Evolutionary conservation across 2,888 invertebrate genomes (phyloP), one percentile per base, ranked within the genome.

Genomic region (Cosmorhoe ocellata): DNA sequence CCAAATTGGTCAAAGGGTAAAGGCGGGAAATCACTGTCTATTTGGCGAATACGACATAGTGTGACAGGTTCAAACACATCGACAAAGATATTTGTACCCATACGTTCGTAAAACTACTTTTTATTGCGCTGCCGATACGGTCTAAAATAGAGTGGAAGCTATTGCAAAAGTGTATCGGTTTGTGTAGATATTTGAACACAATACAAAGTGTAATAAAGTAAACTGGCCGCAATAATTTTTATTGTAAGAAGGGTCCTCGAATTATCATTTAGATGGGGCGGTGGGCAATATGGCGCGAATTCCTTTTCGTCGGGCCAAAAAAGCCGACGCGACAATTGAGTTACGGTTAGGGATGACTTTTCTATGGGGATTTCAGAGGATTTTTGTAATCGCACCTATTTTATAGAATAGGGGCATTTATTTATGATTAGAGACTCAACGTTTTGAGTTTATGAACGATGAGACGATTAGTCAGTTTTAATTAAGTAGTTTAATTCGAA

Each of bases 181-280:
- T 52, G 57, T 61, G 69, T 70, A 69, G 75, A 74, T 78, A 81
- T 80, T 73, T 83, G 81, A 81, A 79, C 77, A 84, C 87, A 88
- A 88, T 87, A 85, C 81, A 77, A 84, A 84, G 70, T 80, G 86
- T 85, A 89, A 89, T 89, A 88, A 89, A 88, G 87, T 88, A 88
- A 89, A 89, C 86, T 80, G 82, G 76, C 77, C 84, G 76, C 87
- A 87, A 89, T 89, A 88, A 87, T 89, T 89, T 89, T 87, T 87
- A 89, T 89, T 86, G 86, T 86, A 84, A 85, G 81, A 72, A 80
- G 84, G 80, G 76, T 77, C 79, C 80, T 74, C 76, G 82, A 83
- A 89, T 89, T 89, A 89, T 89, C 88, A 89, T 89, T 89, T 88
- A 89, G 86, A 89, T 89, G 83, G 88, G 86, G 83, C 71, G 82